Evolutionary conservation across 2,113 vertebrate species (phyloP), one percentile per base, ranked within the genome.

Genomic region (Ursus arctos): DNA sequence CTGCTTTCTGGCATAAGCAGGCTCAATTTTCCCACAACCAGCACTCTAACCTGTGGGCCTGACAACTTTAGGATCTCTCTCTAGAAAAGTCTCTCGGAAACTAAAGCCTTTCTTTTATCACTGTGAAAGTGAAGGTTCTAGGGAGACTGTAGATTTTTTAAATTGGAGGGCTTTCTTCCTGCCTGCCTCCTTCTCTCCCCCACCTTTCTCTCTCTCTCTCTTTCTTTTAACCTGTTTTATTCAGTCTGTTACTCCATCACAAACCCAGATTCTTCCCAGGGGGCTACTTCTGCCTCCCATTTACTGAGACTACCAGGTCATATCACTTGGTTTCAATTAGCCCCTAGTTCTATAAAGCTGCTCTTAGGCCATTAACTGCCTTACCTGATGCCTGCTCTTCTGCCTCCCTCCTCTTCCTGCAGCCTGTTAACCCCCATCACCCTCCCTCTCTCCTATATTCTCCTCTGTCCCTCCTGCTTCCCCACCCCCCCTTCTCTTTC

Each of bases 291-390:
- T 57, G 84, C 91, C 96, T 98, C 86, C 84, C 72, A 53, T 88
- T 96, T 97, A 95, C 49, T 94, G 84, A 96, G 93, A 90, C 57
- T 95, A 97, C 82, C 86, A 91, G 94, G 83, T 97, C 96, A 88
- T 31, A 88, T 82, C 96, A 91, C 92, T 95, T 98, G 90, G 92
- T 97, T 97, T 97, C 91, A 3, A 93, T 84, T 95, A 92, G 85
- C 80, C 96, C 91, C 74, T 90, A 94, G 96, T 55, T 96, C 72
- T 98, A 98, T 98, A 97, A 98, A 98, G 79, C 59, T 97, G 95
- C 95, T 71, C 10, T 76, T 87, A 90, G 47, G 36, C 87, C 87
- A 84, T 93, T 82, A 92, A 51, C 83, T 31, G 77, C 71, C 91
- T 95, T 71, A 28, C 88, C 85, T 77, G 51, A n/a, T 0, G 4